These are phyloP conservation scores for Samia ricini DNA, from an alignment of 1,140 invertebrate species.

Conservation along the genomic window DNA sequence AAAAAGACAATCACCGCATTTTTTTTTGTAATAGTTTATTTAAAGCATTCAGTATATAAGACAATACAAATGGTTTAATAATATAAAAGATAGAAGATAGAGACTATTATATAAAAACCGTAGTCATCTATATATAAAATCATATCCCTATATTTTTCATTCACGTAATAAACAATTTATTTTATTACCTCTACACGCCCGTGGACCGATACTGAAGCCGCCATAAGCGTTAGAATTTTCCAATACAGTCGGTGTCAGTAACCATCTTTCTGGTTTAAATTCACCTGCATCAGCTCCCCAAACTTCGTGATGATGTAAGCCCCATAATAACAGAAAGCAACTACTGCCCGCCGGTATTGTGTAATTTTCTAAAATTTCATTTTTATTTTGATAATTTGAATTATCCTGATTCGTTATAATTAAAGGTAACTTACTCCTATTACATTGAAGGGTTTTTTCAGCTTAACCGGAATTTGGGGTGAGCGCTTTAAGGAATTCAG, in stretches of 20 bases:
- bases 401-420: neutral
- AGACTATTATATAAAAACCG: too few relatives aligned
- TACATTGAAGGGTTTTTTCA: neutral
- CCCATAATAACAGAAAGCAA: slow-evolving; percentile 22
- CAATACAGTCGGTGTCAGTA: slow-evolving; percentile 69
- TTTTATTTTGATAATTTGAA: too few relatives aligned
- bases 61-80: too few relatives aligned
- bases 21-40: too few relatives aligned
- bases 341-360: slow-evolving; percentile 17
- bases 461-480: too few relatives aligned
- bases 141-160: too few relatives aligned
- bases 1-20: too few relatives aligned
- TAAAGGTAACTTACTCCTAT: neutral
- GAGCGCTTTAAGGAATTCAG: too few relatives aligned
- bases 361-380: slow-evolving; percentile 24
- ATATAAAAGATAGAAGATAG: too few relatives aligned
- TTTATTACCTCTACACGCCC: slow-evolving; percentile 80
- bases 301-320: neutral
- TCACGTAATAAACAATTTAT: too few relatives aligned
- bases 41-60: too few relatives aligned
- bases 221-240: slow-evolving; percentile 69
- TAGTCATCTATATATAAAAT: too few relatives aligned
- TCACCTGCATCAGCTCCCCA: slow-evolving; percentile 46
- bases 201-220: slow-evolving; percentile 79
- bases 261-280: slow-evolving; percentile 83